Base-by-base conservation (phyloP, 30 jellyfish, hydroid and myxozoan species). In the Nemopilema nomurai region DNA sequence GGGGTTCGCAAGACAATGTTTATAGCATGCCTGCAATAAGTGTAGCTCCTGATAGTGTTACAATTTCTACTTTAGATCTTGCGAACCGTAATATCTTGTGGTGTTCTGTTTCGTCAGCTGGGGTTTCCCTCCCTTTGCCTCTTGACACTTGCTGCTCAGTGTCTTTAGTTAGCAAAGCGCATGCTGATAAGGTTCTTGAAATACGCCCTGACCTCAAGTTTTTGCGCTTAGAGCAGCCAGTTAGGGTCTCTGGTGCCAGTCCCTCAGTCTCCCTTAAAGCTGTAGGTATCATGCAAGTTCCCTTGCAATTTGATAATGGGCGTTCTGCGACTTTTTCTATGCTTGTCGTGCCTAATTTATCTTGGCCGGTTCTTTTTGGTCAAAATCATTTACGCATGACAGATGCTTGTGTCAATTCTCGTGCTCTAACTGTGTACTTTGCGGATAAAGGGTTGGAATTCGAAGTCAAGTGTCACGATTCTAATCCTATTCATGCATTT, bases 51-150 rank as follows among this genome's bases (percentile, higher is more conserved):
- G 13, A 3, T 13, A 41, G 57, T 41, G 57, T 3, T 13, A 41
- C 57, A 31, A 19, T 62, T 25, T 83, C 91, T 23, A 41, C 57
- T 24, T 29, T 52, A 17, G 71, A 83, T 51, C 85, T 83, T 50
- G 79, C 86, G 85, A 57, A 22, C 67, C 65, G 78, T 22, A 49
- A 82, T 23, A 69, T 82, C 28, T 68, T 82, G 85, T 83, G 91
- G 91, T 17, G 68, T 6, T 17, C 28, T 1, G 85, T 71, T 57
- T 27, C 91, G n/a, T 83, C 91, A 0, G 91, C 85, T 19, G 91
- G 85, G 28, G 71, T 83, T 16, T 41, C 80, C 79, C 49, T 83
- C 3, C 91, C 91, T 41, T 71, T 83, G 67, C 81, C 79, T 28
- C 69, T 79, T 7, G 88, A 79, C 80, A 79, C 65, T 20, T 67